Percentiles rank a stretch among this genome's conserved stretches.
Evolutionary conservation across 2,113 vertebrate genomes (phyloP).

Genomic region (Epinephelus cyanopodus): DNA sequence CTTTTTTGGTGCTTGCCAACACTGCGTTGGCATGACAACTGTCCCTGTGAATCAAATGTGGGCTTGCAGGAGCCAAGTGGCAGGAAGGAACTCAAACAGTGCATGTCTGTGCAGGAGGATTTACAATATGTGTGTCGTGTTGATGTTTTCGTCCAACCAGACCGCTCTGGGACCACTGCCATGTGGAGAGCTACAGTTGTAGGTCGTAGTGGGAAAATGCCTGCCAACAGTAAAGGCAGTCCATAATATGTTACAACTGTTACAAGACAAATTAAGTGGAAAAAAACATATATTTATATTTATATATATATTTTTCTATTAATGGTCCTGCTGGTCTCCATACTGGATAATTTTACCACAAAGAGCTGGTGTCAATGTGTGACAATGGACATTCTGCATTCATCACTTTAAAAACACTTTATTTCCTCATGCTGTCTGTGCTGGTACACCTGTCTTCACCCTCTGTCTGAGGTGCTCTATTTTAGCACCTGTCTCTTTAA

Average conservation of each 20-base stretch:
- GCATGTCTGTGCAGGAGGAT: constrained; percentile 49
- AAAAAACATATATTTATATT: background rate
- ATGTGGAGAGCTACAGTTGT: constrained; percentile 19
- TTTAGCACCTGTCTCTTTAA: too few relatives aligned
- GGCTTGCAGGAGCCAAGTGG: constrained; percentile 51
- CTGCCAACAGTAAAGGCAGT: background rate
- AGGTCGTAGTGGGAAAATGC: background rate
- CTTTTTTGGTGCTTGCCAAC: constrained; percentile 47
- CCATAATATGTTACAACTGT: background rate
- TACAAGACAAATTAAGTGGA: background rate
- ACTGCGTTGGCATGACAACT: constrained; percentile 64
- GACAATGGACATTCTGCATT: background rate
- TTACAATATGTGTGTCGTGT: constrained; percentile 29
- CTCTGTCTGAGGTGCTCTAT: too few relatives aligned
- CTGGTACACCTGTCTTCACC: too few relatives aligned
- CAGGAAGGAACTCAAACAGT: constrained; percentile 60
- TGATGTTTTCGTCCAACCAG: constrained; percentile 15
- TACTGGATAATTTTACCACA: background rate
- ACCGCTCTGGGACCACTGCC: constrained; percentile 3
- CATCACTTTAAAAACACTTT: too few relatives aligned
- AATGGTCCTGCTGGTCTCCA: background rate
- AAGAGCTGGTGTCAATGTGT: background rate
- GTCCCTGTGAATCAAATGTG: constrained; percentile 61
- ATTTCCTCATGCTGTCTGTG: too few relatives aligned
- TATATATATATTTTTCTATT: background rate